phyloP scores from a whole-genome alignment of 2,888 invertebrate species.

The Hirtodrosophila trivittata region DNA sequence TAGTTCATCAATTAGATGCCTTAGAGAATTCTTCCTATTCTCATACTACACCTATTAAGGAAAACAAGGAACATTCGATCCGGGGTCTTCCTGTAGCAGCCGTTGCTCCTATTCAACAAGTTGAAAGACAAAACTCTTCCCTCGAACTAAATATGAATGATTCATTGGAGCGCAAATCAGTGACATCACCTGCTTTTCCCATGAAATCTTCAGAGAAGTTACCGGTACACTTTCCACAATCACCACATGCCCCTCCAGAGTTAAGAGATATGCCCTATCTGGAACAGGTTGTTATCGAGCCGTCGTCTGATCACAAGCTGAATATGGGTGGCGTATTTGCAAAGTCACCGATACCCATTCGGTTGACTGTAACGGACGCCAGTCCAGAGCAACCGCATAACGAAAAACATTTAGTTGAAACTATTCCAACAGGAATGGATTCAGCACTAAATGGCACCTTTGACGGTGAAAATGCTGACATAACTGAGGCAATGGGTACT shows the following conservation, averaged over 20 bases:
- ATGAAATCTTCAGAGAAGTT: conserved; percentile 41
- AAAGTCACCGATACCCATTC: conserved; percentile 33
- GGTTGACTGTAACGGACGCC: conserved; percentile 43
- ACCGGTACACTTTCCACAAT: conserved; percentile 67
- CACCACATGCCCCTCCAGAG: conserved; percentile 58
- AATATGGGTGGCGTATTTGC: conserved; percentile 35
- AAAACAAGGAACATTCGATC: not conserved
- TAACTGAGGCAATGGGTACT: no score
- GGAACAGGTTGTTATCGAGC: conserved; percentile 64
- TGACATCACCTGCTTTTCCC: conserved; percentile 70
- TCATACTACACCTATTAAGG: no score
- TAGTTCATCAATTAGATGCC: no score
- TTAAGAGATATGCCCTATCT: conserved; percentile 57
- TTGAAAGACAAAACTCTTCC: conserved; percentile 9
- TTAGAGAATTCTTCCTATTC: no score
- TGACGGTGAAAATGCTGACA: no score
- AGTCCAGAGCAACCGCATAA: conserved; percentile 36
- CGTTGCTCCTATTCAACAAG: conserved; percentile 15
- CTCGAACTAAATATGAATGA: conserved; percentile 35
- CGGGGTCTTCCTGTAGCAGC: not conserved
- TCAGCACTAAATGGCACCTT: conserved; percentile 37
- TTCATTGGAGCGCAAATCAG: conserved; percentile 22
- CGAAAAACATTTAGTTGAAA: conserved; percentile 13
- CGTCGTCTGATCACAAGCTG: conserved; percentile 21
- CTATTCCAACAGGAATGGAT: conserved; percentile 15